Evolutionary conservation across 2,113 vertebrate species (phyloP).

Genomic region (Hemicordylus capensis): DNA sequence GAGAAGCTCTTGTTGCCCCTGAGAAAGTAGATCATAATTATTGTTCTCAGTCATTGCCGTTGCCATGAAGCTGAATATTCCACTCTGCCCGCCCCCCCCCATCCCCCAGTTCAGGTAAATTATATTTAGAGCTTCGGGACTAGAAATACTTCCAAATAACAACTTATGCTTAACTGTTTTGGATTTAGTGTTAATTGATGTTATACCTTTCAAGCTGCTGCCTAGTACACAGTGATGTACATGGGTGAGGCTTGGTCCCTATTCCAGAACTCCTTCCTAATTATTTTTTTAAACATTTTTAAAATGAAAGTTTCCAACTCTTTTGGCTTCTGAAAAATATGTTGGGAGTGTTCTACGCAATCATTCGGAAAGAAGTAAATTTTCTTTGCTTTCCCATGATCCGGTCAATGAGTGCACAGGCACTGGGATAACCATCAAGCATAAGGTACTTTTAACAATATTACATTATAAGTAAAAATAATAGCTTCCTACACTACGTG

Average conservation of each 20-base stretch:
- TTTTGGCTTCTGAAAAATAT: background rate
- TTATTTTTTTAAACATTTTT: background rate
- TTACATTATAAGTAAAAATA: too few species aligned
- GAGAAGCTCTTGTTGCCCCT: background rate
- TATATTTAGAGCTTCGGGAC: background rate
- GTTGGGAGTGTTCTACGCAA: background rate
- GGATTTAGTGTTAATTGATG: background rate
- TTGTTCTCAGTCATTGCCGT: background rate
- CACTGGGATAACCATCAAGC: background rate
- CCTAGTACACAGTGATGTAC: background rate
- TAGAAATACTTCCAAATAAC: background rate
- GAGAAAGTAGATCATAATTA: background rate
- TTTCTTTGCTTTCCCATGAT: too few species aligned
- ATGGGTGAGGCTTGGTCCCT: too few species aligned
- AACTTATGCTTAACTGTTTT: background rate
- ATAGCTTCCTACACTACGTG: too few species aligned
- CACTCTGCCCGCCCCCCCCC: too few species aligned
- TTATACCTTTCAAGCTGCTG: background rate
- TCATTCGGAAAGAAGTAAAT: background rate
- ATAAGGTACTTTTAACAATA: too few species aligned
- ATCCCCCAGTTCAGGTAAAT: background rate
- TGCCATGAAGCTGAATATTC: background rate
- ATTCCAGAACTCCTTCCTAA: too few species aligned
- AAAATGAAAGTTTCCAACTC: background rate
- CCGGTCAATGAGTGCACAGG: background rate